These are phyloP conservation scores for Caretta caretta DNA, from an alignment of 2,113 vertebrate genomes.

Conservation along the genomic window DNA sequence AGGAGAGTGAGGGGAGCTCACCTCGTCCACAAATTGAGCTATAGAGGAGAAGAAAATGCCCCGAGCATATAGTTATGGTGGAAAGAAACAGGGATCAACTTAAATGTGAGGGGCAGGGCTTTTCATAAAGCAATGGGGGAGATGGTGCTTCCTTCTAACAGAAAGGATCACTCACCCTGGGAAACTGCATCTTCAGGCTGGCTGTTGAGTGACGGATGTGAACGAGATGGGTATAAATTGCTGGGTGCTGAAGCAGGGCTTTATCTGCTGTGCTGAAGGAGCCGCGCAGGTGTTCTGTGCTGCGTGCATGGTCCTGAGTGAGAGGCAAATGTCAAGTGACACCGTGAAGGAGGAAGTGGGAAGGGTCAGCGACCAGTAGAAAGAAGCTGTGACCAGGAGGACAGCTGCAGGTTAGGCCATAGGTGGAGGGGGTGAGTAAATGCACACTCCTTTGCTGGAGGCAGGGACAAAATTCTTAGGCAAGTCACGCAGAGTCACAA, in stretches of 20 bases:
- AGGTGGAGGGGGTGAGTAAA: background rate
- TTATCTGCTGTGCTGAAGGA: background rate
- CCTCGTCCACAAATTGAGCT: background rate
- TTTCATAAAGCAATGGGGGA: background rate
- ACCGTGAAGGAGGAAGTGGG: background rate
- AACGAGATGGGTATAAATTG: slow-evolving; percentile 11
- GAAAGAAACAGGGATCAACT: background rate
- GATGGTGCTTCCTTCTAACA: accelerated
- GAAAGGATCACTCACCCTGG: background rate
- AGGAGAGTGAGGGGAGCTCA: background rate
- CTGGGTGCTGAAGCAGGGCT: background rate
- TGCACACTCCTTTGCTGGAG: background rate
- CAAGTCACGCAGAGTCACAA: background rate
- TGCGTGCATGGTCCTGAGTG: accelerated
- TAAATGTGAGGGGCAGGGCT: background rate
- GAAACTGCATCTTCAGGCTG: background rate
- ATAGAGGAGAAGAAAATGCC: background rate
- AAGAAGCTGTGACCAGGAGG: background rate
- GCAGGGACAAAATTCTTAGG: background rate
- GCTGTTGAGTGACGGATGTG: background rate
- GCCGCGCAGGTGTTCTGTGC: background rate
- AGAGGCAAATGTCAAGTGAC: accelerated
- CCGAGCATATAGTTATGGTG: background rate
- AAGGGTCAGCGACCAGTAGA: background rate
- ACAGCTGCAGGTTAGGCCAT: background rate